These are phyloP conservation scores for Aplodontia rufa DNA, from an alignment of 2,113 vertebrate species.

Conservation along the genomic window DNA sequence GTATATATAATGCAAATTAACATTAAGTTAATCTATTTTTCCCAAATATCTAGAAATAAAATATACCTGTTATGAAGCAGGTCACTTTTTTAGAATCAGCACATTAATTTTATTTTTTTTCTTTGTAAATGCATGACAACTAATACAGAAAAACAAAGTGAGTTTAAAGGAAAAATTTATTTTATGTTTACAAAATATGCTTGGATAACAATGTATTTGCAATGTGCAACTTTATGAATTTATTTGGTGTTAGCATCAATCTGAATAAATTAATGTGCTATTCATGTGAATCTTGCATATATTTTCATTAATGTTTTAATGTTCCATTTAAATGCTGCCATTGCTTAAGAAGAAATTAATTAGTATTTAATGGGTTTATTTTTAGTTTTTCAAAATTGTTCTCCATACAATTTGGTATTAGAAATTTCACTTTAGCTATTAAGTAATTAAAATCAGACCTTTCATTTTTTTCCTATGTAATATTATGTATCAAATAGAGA, in stretches of 20 bases:
- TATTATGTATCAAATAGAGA: background rate
- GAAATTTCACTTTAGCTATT: background rate
- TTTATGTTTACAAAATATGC: conserved; percentile 52
- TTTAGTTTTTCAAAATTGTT: conserved; percentile 19
- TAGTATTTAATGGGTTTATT: background rate
- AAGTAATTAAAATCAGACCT: conserved; percentile 2
- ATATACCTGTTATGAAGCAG: background rate
- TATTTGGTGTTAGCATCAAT: background rate
- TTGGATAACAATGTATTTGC: conserved; percentile 15
- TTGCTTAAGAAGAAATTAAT: conserved; percentile 48
- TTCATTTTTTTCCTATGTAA: background rate
- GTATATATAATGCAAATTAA: background rate
- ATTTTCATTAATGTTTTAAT: conserved; percentile 53
- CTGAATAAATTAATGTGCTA: conserved; percentile 17
- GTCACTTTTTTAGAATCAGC: background rate
- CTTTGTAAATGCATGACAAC: conserved; percentile 11
- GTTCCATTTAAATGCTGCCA: conserved; percentile 14
- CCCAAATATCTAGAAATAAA: background rate
- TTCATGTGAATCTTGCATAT: conserved; percentile 13
- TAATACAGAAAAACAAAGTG: conserved; percentile 40
- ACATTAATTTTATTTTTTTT: conserved; percentile 45
- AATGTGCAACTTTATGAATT: conserved; percentile 25
- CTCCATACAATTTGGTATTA: conserved; percentile 17
- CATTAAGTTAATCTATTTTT: background rate
- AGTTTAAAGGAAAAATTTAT: conserved; percentile 18